Conservation (phyloP, 2,113 vertebrate genomes). For the Ciconia boyciana region DNA sequence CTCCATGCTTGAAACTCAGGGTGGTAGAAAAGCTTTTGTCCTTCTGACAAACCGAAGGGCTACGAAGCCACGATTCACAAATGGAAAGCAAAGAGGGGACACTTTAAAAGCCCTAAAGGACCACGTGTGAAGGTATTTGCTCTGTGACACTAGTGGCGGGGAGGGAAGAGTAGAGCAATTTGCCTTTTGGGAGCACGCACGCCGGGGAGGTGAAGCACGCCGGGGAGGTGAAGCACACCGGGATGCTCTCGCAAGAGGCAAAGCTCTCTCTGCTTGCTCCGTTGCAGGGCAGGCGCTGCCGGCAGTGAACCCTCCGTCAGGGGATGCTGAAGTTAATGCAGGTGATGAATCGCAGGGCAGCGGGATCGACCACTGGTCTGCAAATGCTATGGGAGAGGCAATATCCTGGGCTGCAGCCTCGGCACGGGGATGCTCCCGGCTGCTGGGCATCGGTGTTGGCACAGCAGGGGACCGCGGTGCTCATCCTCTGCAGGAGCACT, state of each 20-base stretch:
- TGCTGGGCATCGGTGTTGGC: background rate
- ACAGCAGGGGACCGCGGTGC: fast-evolving
- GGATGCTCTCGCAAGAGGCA: background rate
- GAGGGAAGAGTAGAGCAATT: background rate
- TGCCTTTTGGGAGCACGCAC: fast-evolving
- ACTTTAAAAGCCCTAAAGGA: background rate
- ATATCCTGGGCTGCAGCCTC: background rate
- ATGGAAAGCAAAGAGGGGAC: background rate
- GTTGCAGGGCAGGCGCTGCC: background rate
- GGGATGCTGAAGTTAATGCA: background rate
- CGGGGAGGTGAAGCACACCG: fast-evolving
- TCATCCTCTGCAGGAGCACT: background rate
- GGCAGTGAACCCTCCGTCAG: fast-evolving
- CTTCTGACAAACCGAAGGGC: background rate
- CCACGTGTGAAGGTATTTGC: background rate
- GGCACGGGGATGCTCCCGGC: background rate
- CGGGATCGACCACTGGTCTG: fast-evolving
- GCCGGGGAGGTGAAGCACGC: fast-evolving
- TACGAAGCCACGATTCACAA: fast-evolving
- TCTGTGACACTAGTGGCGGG: background rate
- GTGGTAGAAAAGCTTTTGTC: background rate
- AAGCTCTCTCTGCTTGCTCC: background rate
- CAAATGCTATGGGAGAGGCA: fast-evolving
- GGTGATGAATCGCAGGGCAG: background rate
- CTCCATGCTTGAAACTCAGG: fast-evolving